Evolutionary conservation across 2,888 invertebrate species (phyloP), one percentile per base, ranked within the genome.

Genomic region (Caenorhabditis sulstoni): DNA sequence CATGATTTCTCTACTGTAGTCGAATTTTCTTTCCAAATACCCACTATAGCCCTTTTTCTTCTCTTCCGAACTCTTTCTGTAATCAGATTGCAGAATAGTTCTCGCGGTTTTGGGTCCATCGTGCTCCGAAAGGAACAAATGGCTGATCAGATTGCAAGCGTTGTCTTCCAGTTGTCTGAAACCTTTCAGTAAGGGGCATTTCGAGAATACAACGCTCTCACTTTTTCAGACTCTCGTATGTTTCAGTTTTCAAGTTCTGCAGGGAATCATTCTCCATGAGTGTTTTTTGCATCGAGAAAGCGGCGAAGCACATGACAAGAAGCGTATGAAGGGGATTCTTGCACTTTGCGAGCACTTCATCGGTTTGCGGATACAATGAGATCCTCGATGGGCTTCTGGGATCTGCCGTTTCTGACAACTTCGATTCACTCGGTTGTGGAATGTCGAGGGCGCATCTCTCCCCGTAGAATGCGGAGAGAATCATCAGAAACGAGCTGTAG

Each of bases 221-320:
- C 67, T 68, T 44, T 52, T 62, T 68, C 35, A 68, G 20, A 1
- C 20, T 4, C 9, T 67, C 55, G 16, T 55, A 76, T 20, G 49
- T 67, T 3, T 76, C 75, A 7, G 16, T 53, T 20, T 18, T 50
- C 12, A 57, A 23, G 2, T 61, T 47, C 37, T 67, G 55, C 14
- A 50, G 52, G 14, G 59, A 61, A 47, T 59, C 66, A n/a, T 76
- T 14, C 44, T 53, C 67, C 35, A 29, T 1, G 5, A 67, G 8
- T 1, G 29, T 39, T 16, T 55, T 52, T 23, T 68, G 20, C 75
- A 76, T 76, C 35, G 23, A 29, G 55, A 62, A 41, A 49, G 75
- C 58, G 7, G 57, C 75, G 49, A 37, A 67, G 50, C 75, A 75
- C 61, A 75, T 66, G 7, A 75, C 55, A 41, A 75, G 39, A 3